These are phyloP conservation scores for Adrianichthys oophorus DNA, from an alignment of 2,797 vertebrate species.

Conservation along the genomic window DNA sequence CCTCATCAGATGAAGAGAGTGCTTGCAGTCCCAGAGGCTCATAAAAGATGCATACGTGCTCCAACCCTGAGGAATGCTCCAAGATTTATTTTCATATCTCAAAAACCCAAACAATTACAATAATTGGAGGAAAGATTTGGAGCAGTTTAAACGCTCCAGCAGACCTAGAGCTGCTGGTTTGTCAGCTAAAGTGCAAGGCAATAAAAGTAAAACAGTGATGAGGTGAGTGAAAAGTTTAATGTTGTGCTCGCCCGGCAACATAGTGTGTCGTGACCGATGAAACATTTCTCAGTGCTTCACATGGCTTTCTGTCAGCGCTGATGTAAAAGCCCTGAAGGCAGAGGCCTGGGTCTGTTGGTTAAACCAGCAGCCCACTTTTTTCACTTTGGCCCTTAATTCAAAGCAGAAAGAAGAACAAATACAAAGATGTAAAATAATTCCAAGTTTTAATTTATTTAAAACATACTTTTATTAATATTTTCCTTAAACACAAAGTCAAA, in stretches of 20 bases:
- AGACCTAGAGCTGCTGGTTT: constrained; percentile 64
- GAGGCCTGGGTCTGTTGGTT: constrained; percentile 75
- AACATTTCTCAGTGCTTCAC: constrained; percentile 80
- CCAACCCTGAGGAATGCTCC: constrained; percentile 20
- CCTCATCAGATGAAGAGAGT: constrained; percentile 49
- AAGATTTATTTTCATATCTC: constrained; percentile 71
- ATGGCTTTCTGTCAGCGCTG: constrained; percentile 76
- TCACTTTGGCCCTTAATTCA: constrained; percentile 67
- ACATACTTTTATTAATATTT: too few species aligned
- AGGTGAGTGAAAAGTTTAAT: constrained; percentile 81
- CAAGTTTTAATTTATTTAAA: too few species aligned
- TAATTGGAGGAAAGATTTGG: constrained; percentile 77
- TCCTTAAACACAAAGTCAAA: too few species aligned
- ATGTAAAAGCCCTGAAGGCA: constrained; percentile 78
- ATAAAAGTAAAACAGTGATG: constrained; percentile 76
- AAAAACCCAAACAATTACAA: constrained; percentile 62
- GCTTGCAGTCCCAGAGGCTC: constrained; percentile 42
- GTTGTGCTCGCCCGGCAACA: constrained; percentile 72
- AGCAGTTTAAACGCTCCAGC: constrained; percentile 71
- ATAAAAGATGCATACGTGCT: constrained; percentile 38
- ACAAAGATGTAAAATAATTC: constrained; percentile 27
- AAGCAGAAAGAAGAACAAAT: constrained; percentile 43
- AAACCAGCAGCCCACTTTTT: constrained; percentile 73
- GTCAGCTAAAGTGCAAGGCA: constrained; percentile 67
- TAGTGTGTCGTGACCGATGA: constrained; percentile 79